These are phyloP conservation scores for Megaceryle torquata DNA, from an alignment of 2,113 vertebrate genomes.

Conservation along the genomic window DNA sequence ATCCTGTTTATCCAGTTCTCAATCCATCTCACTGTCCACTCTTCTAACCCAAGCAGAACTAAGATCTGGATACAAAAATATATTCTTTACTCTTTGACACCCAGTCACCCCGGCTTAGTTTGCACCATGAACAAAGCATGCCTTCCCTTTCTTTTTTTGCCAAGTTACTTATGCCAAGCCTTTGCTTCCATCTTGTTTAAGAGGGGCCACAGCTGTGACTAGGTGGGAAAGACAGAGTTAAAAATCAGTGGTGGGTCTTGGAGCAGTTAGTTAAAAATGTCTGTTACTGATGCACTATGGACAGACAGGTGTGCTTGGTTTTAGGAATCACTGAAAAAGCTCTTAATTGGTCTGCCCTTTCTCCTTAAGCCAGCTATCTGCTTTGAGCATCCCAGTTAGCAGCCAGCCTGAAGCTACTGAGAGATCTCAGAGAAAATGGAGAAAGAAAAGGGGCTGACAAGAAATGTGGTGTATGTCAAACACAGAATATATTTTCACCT, in stretches of 20 bases:
- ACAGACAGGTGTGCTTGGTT: not conserved
- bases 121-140: not conserved
- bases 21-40: too few relatives aligned
- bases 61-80: not conserved
- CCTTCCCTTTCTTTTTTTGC: not conserved
- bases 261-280: not conserved
- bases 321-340: not conserved
- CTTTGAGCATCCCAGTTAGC: not conserved
- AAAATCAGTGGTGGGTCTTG: not conserved
- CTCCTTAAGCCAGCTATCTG: not conserved
- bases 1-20: too few relatives aligned
- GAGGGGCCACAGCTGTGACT: not conserved
- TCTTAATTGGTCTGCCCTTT: not conserved
- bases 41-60: not conserved
- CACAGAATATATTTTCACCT: not conserved
- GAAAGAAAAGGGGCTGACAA: not conserved
- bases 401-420: not conserved
- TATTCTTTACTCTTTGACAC: not conserved
- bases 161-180: not conserved
- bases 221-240: not conserved
- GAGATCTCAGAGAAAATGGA: not conserved
- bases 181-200: not conserved
- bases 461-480: not conserved
- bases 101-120: not conserved
- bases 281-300: fast-evolving